Evolutionary conservation across 2,888 invertebrate genomes (phyloP), one percentile per base, ranked within the genome.

Genomic region (Esperia sulphurella): DNA sequence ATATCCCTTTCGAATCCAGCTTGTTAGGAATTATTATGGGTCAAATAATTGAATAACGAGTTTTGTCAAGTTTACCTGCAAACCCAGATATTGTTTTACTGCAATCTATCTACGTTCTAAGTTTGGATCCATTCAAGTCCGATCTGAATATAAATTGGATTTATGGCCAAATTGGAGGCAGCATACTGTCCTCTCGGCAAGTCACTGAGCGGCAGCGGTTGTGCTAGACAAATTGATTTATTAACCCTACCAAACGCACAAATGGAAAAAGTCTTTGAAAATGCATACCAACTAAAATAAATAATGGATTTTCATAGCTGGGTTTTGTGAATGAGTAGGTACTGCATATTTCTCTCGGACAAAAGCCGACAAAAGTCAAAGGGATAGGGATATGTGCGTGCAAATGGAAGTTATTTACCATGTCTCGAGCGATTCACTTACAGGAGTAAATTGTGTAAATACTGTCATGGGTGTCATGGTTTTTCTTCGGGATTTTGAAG

Each of bases 101-200:
- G 60, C 65, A 67, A 72, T 71, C 73, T 71, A 66, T 58, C 63
- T 68, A 67, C 77, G 78, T 78, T 77, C 78, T 75, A 77, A 80
- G 77, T 80, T 79, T 75, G 71, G 74, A 75, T 72, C 75, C 75
- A 74, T 78, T 75, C 69, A 68, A 67, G 66, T 66, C 58, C 69
- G 69, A 78, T 75, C 77, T 76, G 76, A 80, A 81, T 79, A 73
- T 79, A 80, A 80, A 81, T 81, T 80, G 76, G 77, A 78, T 81
- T 76, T 68, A 68, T 65, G 65, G 65, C 68, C 75, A 74, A 77
- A 75, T 76, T 72, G 70, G 68, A 59, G 55, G 62, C 60, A 68
- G 65, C 68, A 66, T 63, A 68, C 65, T 69, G 65, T 76, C 65
- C 69, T 63, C 71, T 50, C 57, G 65, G 63, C 64, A 67, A 68